phyloP scores from a whole-genome alignment of 2,797 vertebrate species.

The Diceros bicornis region DNA sequence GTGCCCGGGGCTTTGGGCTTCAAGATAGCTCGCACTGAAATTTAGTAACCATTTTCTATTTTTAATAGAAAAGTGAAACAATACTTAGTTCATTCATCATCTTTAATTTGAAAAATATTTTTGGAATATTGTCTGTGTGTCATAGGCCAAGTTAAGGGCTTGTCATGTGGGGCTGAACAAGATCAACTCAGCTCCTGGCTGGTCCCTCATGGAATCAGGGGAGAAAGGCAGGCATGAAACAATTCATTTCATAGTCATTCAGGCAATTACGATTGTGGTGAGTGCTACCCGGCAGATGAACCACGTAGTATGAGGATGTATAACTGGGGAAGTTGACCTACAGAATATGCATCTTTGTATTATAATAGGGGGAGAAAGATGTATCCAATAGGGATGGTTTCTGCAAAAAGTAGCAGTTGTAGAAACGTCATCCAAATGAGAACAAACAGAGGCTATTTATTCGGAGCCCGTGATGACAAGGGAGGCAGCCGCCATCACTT shows the following conservation, averaged over 20 bases:
- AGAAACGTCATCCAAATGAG: not conserved
- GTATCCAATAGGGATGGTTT: not conserved
- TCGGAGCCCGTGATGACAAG: rapidly evolving
- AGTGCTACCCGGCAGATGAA: not conserved
- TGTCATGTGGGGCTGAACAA: not conserved
- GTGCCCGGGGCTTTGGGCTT: too few relatives aligned
- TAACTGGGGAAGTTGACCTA: too few relatives aligned
- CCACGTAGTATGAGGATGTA: too few relatives aligned
- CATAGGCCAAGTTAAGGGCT: too few relatives aligned
- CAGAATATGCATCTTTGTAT: rapidly evolving
- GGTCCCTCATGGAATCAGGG: not conserved
- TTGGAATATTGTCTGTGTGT: too few relatives aligned
- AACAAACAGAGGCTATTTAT: rapidly evolving
- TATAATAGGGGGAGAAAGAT: rapidly evolving
- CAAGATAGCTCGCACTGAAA: too few relatives aligned
- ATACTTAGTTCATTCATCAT: not conserved
- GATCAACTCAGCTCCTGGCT: too few relatives aligned
- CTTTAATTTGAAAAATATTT: not conserved
- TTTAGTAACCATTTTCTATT: too few relatives aligned
- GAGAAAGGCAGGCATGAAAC: rapidly evolving
- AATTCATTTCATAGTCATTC: not conserved
- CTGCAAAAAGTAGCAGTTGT: not conserved
- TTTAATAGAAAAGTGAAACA: not conserved
- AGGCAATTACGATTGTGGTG: rapidly evolving
- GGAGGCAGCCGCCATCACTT: not conserved